Conservation (phyloP, 2,888 invertebrate genomes). For the Tetranychus truncatus region DNA sequence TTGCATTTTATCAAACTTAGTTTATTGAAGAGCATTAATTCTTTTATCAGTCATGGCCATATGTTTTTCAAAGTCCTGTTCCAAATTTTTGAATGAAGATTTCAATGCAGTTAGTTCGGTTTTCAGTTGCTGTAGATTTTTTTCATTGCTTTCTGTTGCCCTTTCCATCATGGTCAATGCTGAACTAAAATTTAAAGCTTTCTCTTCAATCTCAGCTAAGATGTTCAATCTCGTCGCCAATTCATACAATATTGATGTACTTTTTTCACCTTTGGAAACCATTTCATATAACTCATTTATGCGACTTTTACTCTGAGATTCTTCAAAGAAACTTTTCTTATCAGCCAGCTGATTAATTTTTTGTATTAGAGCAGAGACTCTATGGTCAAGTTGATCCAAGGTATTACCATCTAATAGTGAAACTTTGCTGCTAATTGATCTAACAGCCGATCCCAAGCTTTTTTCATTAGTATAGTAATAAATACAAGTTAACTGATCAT, state of each 20-base stretch:
- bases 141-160: not conserved
- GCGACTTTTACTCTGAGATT: slow-evolving; percentile 34
- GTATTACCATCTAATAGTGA: slow-evolving; percentile 60
- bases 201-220: not conserved
- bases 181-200: not conserved
- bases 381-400: slow-evolving; percentile 62
- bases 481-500: slow-evolving; percentile 45
- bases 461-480: slow-evolving; percentile 32
- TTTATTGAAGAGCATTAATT: not conserved
- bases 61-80: not conserved
- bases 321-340: slow-evolving; percentile 41
- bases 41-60: not conserved
- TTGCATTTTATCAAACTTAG: not conserved
- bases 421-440: slow-evolving; percentile 56
- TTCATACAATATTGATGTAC: not conserved
- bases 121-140: not conserved
- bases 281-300: slow-evolving; percentile 57
- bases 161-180: slow-evolving; percentile 1
- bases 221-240: slow-evolving; percentile 1
- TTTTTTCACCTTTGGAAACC: slow-evolving; percentile 8
- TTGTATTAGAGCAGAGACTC: slow-evolving; percentile 51
- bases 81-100: not conserved
- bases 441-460: slow-evolving; percentile 46
- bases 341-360: slow-evolving; percentile 54
- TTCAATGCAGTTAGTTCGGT: not conserved